Evolutionary conservation across 2,113 vertebrate species (phyloP).

Genomic region (Pyxicephalus adspersus): DNA sequence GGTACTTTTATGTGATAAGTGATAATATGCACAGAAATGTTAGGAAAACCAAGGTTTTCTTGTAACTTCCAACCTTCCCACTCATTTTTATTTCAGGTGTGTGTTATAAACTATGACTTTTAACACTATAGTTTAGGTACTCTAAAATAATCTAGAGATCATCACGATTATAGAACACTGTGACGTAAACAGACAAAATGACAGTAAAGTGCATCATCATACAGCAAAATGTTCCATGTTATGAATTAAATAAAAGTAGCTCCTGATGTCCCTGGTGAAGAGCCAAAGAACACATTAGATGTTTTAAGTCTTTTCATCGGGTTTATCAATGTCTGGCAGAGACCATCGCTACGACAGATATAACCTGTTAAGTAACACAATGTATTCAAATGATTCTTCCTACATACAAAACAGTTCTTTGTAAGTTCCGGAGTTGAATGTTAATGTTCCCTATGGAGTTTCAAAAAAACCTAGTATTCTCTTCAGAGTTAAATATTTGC

Average conservation of each 20-base stretch:
- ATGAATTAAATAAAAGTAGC: slow-evolving; percentile 42
- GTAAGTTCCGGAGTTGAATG: slow-evolving; percentile 3
- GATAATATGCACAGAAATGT: too few species aligned
- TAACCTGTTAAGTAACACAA: slow-evolving; percentile 49
- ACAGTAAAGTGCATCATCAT: background rate
- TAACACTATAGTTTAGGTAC: too few species aligned
- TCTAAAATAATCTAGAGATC: too few species aligned
- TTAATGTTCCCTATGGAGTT: slow-evolving; percentile 18
- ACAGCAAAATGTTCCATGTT: slow-evolving; percentile 40
- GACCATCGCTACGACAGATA: slow-evolving; percentile 40
- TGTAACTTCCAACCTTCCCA: too few species aligned
- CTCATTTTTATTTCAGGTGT: too few species aligned
- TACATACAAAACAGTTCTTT: slow-evolving; percentile 30
- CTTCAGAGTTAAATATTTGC: background rate
- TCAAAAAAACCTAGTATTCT: background rate
- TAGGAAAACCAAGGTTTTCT: too few species aligned
- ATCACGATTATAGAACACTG: too few species aligned
- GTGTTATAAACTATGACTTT: too few species aligned
- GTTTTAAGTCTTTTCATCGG: slow-evolving; percentile 42
- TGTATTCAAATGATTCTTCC: slow-evolving; percentile 33
- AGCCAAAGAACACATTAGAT: slow-evolving; percentile 54
- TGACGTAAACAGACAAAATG: slow-evolving; percentile 3
- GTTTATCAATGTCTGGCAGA: slow-evolving; percentile 55
- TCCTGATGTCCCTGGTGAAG: slow-evolving; percentile 41
- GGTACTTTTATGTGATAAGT: too few species aligned